Base-by-base conservation (phyloP, 37 sponge, comb jelly and placozoan species). In the Amphimedon queenslandica region DNA sequence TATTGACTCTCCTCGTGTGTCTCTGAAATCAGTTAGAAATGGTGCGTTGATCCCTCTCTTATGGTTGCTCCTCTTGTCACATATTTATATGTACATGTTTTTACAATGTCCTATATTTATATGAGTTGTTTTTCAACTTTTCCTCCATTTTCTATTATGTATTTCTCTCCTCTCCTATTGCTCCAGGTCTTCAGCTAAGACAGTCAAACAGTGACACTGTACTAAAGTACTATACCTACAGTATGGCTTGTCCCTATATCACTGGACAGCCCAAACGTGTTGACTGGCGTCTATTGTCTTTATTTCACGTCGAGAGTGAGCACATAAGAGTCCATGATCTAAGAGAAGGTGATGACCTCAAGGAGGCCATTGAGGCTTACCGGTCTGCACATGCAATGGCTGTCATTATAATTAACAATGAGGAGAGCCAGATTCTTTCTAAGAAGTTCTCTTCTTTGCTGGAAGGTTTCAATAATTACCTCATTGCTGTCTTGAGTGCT, bases 401-500 rank as follows among this genome's bases (percentile, higher is more conserved):
- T 70, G 35, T 70, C 29, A 51, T 70, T 16, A 11, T 70, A 42
- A 47, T 70, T 27, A 70, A 41, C 42, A 78, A 58, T 2, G 21
- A 27, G 4, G 71, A 70, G 32, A 29, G 30, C 51, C 55, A 42
- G 4, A 13, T 21, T 8, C 53, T 70, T 6, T 10, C 71, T 37
- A 23, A 41, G 42, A 29, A 29, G 24, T 42, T 47, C 27, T 3
- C 25, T 30, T 28, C 5, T 8, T 1, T 21, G 42, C 16, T 33
- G 21, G 31, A 70, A 30, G 18, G n/a, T 38, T 25, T 57, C 31
- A 25, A 28, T 21, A n/a, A 25, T 34, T 63, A 53, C 33, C 85
- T 78, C 24, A 55, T 85, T 24, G 29, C 77, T 21, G 24, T 85
- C 25, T n/a, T 85, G 40, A 63, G 36, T 4, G 21, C 57, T 33